Conservation (phyloP, 1,140 invertebrate genomes). For the Chionoecetes opilio region DNA sequence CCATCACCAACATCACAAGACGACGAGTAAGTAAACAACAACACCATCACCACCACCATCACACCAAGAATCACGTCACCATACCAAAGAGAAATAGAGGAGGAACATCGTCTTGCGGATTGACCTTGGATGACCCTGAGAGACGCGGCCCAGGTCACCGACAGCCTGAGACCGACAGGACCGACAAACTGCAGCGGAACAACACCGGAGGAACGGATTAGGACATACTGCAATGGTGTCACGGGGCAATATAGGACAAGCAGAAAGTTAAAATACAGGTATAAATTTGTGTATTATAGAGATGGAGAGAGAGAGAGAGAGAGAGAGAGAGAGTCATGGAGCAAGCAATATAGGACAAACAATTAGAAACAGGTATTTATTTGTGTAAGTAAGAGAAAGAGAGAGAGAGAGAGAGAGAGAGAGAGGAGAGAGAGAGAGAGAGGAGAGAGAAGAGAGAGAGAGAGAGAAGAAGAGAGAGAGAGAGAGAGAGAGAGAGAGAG, state of each 20-base stretch:
- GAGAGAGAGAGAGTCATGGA: too few relatives aligned
- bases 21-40: too few relatives aligned
- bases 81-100: not conserved
- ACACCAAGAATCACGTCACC: not conserved
- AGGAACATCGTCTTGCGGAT: not conserved
- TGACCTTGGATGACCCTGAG: not conserved
- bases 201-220: not conserved
- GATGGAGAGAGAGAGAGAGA: too few relatives aligned
- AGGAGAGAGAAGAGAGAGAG: too few relatives aligned
- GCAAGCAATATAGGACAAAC: too few relatives aligned
- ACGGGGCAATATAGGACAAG: not conserved
- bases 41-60: not conserved
- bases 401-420: too few relatives aligned
- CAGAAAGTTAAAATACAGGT: not conserved
- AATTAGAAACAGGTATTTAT: too few relatives aligned
- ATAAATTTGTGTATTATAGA: not conserved
- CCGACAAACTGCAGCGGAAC: constrained; percentile 27
- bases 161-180: too few relatives aligned
- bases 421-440: too few relatives aligned
- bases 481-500: too few relatives aligned
- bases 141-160: not conserved
- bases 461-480: too few relatives aligned
- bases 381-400: too few relatives aligned
- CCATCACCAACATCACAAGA: not conserved
- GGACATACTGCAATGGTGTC: not conserved